Evolutionary conservation across 2,888 invertebrate genomes (phyloP).

Genomic region (Steinernema scapterisci): DNA sequence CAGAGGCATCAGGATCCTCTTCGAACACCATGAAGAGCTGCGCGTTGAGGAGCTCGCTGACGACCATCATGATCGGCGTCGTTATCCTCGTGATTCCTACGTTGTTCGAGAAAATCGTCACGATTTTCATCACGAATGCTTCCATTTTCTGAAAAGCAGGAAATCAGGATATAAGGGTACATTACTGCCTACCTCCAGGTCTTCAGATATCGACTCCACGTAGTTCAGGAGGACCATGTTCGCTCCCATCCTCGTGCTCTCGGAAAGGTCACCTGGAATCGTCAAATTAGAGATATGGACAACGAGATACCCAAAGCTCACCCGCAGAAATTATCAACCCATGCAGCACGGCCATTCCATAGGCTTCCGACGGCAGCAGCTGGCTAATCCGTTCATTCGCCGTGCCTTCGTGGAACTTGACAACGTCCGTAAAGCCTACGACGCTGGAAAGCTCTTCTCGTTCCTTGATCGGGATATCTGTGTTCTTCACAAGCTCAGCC

Average conservation of each 20-base stretch:
- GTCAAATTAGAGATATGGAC: background rate
- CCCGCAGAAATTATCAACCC: conserved; percentile 35
- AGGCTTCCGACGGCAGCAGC: conserved; percentile 21
- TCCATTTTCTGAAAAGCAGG: conserved; percentile 32
- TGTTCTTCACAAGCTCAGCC: conserved; percentile 1
- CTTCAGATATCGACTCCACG: conserved; percentile 35
- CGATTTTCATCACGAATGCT: conserved; percentile 27
- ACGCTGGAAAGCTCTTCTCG: conserved; percentile 23
- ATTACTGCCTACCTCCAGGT: conserved; percentile 26
- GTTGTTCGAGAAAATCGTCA: conserved; percentile 22
- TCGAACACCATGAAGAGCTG: conserved; percentile 39
- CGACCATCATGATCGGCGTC: conserved; percentile 10
- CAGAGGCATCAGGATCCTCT: conserved; percentile 35
- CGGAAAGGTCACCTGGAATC: conserved; percentile 38
- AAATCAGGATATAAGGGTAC: background rate
- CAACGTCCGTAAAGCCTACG: conserved; percentile 33
- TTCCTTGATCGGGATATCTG: conserved; percentile 32
- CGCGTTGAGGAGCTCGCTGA: conserved; percentile 32
- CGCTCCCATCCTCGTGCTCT: conserved; percentile 39
- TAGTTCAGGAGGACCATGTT: conserved; percentile 33
- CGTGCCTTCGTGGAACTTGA: conserved; percentile 22
- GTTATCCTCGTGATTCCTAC: conserved; percentile 1
- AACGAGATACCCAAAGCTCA: background rate
- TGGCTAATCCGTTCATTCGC: conserved; percentile 12
- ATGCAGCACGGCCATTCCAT: conserved; percentile 29